These are phyloP conservation scores for Tenualosa ilisha DNA, from an alignment of 2,797 vertebrate genomes.

Conservation along the genomic window DNA sequence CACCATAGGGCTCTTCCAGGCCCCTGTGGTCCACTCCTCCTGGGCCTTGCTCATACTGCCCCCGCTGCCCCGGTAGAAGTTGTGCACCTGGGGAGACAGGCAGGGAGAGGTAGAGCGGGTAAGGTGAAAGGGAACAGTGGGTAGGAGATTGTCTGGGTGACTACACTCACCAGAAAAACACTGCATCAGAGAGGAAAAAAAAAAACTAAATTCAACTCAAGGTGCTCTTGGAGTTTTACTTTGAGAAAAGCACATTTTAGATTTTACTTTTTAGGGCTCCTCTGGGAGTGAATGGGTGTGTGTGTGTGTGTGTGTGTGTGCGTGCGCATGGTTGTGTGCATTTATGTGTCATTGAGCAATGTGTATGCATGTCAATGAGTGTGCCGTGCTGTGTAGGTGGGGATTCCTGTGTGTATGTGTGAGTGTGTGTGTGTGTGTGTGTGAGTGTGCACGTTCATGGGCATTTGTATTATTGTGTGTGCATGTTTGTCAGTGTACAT, in stretches of 20 bases:
- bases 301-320: constrained; percentile 4
- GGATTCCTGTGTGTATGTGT: no score
- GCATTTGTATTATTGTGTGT: neutral
- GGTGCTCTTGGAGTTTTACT: neutral
- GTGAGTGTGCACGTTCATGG: no score
- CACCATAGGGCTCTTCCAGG: constrained; percentile 96
- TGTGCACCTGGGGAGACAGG: constrained; percentile 83
- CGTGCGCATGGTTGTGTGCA: neutral
- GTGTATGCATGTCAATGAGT: no score
- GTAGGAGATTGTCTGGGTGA: neutral
- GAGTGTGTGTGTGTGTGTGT: no score
- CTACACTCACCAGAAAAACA: neutral
- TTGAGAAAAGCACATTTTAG: neutral
- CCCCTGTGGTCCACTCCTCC: constrained; percentile 94
- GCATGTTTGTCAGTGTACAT: neutral
- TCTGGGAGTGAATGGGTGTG: neutral
- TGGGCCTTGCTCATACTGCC: constrained; percentile 95
- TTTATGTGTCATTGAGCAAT: neutral
- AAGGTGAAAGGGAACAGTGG: neutral
- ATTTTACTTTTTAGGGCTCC: neutral
- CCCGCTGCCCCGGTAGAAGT: constrained; percentile 92
- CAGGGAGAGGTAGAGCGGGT: neutral
- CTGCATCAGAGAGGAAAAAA: neutral
- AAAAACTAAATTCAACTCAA: neutral
- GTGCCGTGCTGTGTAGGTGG: no score